Base-by-base conservation (phyloP, 1,140 invertebrate genomes). In the Drosophila parvula region DNA sequence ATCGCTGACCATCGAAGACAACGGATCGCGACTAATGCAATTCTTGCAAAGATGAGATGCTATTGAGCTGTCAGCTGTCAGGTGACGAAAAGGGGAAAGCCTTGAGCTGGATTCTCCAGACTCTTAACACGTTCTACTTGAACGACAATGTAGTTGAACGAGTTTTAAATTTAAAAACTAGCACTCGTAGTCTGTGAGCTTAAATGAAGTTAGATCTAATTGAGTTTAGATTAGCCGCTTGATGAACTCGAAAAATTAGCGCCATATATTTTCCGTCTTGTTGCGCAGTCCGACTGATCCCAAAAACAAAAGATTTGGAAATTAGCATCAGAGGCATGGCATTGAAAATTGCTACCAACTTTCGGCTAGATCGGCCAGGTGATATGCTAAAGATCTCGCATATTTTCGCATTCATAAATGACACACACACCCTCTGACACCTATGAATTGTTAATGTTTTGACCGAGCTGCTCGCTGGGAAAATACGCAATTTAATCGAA, bases 61-160 rank as follows among this genome's bases (percentile, higher is more conserved):
- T 30, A 56, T 44, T 50, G 44, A 41, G 28, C 50, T 43, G 32
- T 40, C 55, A 53, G 22, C 22, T 16, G 48, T 43, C 45, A 59
- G 28, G 11, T 64, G 50, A 69, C 43, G 38, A 60, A 51, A 51
- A 30, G 45, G 16, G 27, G 32, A 36, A 44, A n/a, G 47, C 71
- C 74, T 81, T 88, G 76, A 88, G 62, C 85, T 78, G 14, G 67
- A 70, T 83, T 77, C 63, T 89, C 64, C 43, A 77, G 41, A 48
- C 63, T 65, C 36, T 50, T 73, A 78, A 78, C 73, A 57, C 41
- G 77, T 84, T 88, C 69, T 78, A 80, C 65, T 81, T 89, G 61
- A 78, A 50, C 57, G 9, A 43, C 68, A 43, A 83, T 84, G 41
- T 62, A 68, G 59, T 68, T 18, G 63, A 70, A 63, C 78, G 10